Evolutionary conservation across 2,113 vertebrate genomes (phyloP).

Genomic region (Corythaeola cristata): DNA sequence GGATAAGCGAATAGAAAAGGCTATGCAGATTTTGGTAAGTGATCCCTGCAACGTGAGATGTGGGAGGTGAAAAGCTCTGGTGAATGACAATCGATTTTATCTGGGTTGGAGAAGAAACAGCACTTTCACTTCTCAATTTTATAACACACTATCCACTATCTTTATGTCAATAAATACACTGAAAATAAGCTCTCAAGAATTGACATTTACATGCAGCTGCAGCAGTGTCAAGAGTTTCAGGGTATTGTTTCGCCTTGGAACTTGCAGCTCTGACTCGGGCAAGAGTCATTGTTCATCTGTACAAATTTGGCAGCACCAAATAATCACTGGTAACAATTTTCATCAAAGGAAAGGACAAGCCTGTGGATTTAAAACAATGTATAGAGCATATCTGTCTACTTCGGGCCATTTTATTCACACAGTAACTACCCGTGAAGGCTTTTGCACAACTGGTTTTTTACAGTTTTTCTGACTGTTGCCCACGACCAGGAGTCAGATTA

Average conservation of each 20-base stretch:
- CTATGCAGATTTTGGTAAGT: conserved; percentile 18
- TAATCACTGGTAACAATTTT: not conserved
- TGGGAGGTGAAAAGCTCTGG: not conserved
- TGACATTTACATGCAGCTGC: not conserved
- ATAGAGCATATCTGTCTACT: not conserved
- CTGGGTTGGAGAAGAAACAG: not conserved
- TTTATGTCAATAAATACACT: not conserved
- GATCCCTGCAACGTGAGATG: not conserved
- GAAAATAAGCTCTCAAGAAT: not conserved
- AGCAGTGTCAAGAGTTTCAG: not conserved
- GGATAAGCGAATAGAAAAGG: not conserved
- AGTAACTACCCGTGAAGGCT: not conserved
- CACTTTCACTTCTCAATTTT: not conserved
- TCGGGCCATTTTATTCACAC: not conserved
- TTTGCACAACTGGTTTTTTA: not conserved
- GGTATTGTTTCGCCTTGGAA: not conserved
- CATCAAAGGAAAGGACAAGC: not conserved
- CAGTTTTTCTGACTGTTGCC: not conserved
- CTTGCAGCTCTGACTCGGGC: not conserved
- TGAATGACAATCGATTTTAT: not conserved
- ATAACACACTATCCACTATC: accelerated
- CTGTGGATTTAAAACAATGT: not conserved
- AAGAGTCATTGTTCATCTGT: not conserved
- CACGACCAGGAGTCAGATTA: not conserved
- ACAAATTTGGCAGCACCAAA: not conserved